phyloP scores from a whole-genome alignment of 2,113 vertebrate genomes.

The Patagioenas fasciata region DNA sequence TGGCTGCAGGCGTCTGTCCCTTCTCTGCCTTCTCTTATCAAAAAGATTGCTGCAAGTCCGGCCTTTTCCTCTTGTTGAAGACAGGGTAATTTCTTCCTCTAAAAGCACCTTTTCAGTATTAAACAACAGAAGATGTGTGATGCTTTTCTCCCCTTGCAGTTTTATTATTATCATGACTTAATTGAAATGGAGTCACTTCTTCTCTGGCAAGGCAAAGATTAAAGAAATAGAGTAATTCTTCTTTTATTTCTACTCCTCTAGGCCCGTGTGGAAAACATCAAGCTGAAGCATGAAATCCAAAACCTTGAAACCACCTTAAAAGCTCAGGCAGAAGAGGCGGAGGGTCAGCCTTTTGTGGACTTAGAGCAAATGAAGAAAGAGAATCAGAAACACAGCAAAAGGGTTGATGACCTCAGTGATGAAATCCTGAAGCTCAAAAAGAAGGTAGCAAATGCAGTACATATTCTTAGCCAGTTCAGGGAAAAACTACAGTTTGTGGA shows the following conservation, averaged over 20 bases:
- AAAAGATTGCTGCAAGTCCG: accelerated
- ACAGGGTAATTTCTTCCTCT: accelerated
- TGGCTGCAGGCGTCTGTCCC: accelerated
- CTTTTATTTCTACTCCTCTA: neutral
- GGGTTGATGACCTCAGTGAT: constrained; percentile 65
- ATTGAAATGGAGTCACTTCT: accelerated
- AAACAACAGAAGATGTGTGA: accelerated
- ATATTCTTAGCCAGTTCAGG: constrained; percentile 79
- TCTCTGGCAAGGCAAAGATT: neutral
- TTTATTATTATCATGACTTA: accelerated
- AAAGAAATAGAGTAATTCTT: neutral
- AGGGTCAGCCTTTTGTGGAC: constrained; percentile 68
- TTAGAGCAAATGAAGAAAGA: constrained; percentile 80
- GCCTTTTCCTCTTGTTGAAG: accelerated
- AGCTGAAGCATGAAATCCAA: constrained; percentile 70
- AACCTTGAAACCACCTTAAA: constrained; percentile 67
- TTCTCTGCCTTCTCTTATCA: accelerated
- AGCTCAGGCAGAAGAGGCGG: constrained; percentile 40
- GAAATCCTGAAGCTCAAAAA: constrained; percentile 74
- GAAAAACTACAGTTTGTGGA: constrained; percentile 83
- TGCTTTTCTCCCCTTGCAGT: too few species aligned
- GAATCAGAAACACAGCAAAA: constrained; percentile 75
- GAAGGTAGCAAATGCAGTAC: constrained; percentile 71
- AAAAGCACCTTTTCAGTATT: accelerated
- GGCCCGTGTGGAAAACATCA: constrained; percentile 77